Evolutionary conservation across 2,113 vertebrate species (phyloP).

Genomic region (Engystomops pustulosus): DNA sequence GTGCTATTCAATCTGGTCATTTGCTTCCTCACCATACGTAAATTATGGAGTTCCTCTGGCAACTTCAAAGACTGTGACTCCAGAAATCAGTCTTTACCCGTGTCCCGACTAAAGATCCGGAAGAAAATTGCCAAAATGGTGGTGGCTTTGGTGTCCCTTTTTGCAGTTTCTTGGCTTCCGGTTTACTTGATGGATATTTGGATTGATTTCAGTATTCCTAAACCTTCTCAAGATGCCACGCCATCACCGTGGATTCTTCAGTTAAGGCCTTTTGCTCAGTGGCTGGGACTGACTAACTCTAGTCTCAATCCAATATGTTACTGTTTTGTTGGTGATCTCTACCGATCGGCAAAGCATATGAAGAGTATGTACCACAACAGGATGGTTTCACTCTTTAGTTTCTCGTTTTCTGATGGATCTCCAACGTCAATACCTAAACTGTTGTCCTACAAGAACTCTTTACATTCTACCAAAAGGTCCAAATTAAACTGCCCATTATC

Average conservation of each 20-base stretch:
- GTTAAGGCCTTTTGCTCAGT: conserved; percentile 87
- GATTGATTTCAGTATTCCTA: conserved; percentile 80
- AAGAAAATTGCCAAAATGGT: conserved; percentile 92
- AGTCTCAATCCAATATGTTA: conserved; percentile 93
- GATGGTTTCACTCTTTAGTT: conserved; percentile 78
- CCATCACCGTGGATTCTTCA: conserved; percentile 84
- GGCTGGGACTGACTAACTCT: conserved; percentile 91
- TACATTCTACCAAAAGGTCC: conserved; percentile 52
- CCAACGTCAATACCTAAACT: conserved; percentile 63
- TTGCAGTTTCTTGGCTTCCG: conserved; percentile 86
- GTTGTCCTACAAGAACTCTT: conserved; percentile 65
- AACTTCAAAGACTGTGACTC: conserved; percentile 76
- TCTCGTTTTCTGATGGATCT: conserved; percentile 70
- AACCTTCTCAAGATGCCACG: conserved; percentile 71
- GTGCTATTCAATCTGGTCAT: conserved; percentile 90
- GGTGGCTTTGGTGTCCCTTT: conserved; percentile 87
- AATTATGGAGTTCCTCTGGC: conserved; percentile 79
- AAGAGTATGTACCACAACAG: conserved; percentile 84
- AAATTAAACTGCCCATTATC: conserved; percentile 27
- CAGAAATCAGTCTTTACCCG: conserved; percentile 77
- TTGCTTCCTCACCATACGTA: conserved; percentile 83
- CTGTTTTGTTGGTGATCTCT: conserved; percentile 87
- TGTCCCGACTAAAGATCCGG: conserved; percentile 82
- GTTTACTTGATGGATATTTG: conserved; percentile 88
- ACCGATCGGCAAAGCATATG: conserved; percentile 85